Evolutionary conservation across 2,888 invertebrate genomes (phyloP).

Genomic region (Linnaemya vulpina): DNA sequence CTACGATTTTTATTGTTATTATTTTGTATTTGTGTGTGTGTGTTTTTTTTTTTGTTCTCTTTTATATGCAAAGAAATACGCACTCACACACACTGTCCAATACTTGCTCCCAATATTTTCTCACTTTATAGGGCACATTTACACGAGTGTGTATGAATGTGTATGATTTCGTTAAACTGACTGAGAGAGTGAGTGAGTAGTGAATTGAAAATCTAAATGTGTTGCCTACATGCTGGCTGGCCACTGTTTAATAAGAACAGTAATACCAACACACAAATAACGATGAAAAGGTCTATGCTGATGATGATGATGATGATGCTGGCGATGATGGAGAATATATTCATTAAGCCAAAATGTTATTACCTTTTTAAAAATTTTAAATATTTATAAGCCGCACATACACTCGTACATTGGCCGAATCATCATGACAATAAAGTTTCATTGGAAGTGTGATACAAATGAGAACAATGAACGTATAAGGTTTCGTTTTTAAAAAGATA

Average conservation of each 20-base stretch:
- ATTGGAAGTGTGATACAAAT: slow-evolving; percentile 29
- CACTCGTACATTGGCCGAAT: background rate
- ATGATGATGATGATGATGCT: slow-evolving; percentile 15
- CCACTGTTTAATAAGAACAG: slow-evolving; percentile 24
- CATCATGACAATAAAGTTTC: slow-evolving; percentile 40
- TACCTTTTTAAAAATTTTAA: slow-evolving; percentile 62
- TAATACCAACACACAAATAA: background rate
- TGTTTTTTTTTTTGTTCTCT: background rate
- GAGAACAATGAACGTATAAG: slow-evolving; percentile 24
- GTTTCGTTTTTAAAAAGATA: slow-evolving; percentile 20
- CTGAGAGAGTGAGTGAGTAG: slow-evolving; percentile 2
- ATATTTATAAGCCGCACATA: slow-evolving; percentile 48
- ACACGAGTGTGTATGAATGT: background rate
- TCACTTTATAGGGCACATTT: no score
- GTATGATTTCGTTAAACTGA: background rate
- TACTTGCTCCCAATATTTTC: no score
- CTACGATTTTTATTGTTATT: no score
- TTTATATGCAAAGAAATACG: background rate
- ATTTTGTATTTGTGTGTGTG: no score
- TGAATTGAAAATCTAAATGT: slow-evolving; percentile 13
- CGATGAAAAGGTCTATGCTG: background rate
- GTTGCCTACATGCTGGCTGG: background rate
- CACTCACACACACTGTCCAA: background rate
- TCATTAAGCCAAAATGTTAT: slow-evolving; percentile 68
- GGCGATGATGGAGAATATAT: slow-evolving; percentile 34